phyloP scores from a whole-genome alignment of 2,113 vertebrate genomes.

The Montifringilla adamsi region DNA sequence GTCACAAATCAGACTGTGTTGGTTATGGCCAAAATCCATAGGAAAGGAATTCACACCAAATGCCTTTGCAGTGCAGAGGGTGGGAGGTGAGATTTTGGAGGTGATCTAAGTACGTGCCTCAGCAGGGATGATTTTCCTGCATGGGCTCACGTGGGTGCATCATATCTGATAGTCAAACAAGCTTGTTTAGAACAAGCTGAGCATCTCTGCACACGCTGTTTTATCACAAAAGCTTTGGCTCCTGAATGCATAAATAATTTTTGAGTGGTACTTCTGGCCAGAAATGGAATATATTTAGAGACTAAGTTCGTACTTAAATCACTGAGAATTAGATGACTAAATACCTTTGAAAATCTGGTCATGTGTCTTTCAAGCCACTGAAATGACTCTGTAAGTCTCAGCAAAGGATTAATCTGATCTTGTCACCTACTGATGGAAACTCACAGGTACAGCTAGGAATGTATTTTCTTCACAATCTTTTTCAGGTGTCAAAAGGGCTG shows the following conservation, averaged over 20 bases:
- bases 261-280: background rate
- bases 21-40: background rate
- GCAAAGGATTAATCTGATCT: background rate
- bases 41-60: background rate
- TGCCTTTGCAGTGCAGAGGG: background rate
- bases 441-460: background rate
- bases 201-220: background rate
- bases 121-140: background rate
- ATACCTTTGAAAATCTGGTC: background rate
- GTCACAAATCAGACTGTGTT: background rate
- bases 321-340: background rate
- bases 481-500: background rate
- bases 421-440: background rate
- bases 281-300: background rate
- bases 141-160: fast-evolving
- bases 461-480: background rate
- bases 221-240: background rate
- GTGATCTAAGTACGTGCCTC: background rate
- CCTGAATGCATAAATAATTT: background rate
- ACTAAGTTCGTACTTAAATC: background rate
- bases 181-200: background rate
- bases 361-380: background rate
- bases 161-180: background rate
- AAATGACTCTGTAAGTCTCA: background rate
- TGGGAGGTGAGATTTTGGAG: background rate